phyloP scores from a whole-genome alignment of 1,140 invertebrate species.

The Trichonephila clavipes region DNA sequence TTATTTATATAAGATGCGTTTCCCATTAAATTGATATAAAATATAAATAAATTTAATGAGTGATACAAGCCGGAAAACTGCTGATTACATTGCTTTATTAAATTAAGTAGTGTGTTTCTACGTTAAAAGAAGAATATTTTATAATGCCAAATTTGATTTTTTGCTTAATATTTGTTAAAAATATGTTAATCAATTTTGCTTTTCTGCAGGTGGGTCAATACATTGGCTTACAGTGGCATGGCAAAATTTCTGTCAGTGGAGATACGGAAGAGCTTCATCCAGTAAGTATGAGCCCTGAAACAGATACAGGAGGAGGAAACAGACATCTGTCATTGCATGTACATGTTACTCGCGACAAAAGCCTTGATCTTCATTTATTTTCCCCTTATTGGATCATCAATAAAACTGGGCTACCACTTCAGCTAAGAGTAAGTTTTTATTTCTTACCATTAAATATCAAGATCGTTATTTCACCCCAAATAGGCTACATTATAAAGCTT shows the following conservation, averaged over 20 bases:
- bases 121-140: too few species aligned
- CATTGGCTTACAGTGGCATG: slow-evolving; percentile 86
- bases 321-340: slow-evolving; percentile 86
- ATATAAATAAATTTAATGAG: too few species aligned
- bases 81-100: too few species aligned
- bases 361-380: slow-evolving; percentile 87
- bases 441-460: background rate
- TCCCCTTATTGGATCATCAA: slow-evolving; percentile 95
- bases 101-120: too few species aligned
- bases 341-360: slow-evolving; percentile 84
- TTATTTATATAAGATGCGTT: too few species aligned
- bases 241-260: slow-evolving; percentile 85
- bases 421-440: slow-evolving; percentile 86
- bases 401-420: slow-evolving; percentile 89
- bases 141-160: too few species aligned
- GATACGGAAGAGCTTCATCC: slow-evolving; percentile 86
- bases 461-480: background rate
- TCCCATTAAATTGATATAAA: too few species aligned
- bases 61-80: too few species aligned
- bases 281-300: slow-evolving; percentile 84
- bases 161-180: too few species aligned
- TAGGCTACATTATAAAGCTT: background rate
- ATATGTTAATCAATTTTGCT: too few species aligned
- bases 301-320: slow-evolving; percentile 85
- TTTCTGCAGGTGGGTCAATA: slow-evolving; percentile 84